Percentiles rank a stretch among this genome's conserved stretches.
Conservation (phyloP, 2,113 vertebrate species). For the Egretta garzetta region DNA sequence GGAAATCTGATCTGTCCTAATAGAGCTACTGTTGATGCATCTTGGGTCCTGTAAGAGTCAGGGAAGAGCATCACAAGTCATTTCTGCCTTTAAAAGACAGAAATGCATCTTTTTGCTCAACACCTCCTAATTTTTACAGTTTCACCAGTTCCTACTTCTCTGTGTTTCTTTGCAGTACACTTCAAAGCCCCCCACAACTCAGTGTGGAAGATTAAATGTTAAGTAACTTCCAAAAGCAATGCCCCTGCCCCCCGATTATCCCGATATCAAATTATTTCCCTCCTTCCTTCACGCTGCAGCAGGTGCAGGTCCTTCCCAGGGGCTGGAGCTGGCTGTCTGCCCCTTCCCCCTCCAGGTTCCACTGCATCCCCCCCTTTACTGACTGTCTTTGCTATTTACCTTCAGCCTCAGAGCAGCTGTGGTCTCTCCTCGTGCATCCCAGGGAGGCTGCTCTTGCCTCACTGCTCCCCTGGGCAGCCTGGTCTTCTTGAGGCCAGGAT, state of each 20-base stretch:
- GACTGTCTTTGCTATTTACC: not conserved
- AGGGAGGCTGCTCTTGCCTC: not conserved
- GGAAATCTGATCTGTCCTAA: not conserved
- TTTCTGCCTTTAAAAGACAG: not conserved
- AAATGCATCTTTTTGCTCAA: not conserved
- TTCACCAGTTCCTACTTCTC: not conserved
- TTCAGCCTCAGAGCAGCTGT: not conserved
- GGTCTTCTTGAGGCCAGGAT: not conserved
- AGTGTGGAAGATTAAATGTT: not conserved
- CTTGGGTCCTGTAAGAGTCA: not conserved
- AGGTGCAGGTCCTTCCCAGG: not conserved
- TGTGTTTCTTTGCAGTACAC: not conserved
- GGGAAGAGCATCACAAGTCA: not conserved
- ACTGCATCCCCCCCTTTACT: not conserved
- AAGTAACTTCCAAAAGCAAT: not conserved
- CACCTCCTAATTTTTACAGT: not conserved
- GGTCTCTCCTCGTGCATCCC: not conserved
- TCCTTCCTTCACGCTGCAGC: not conserved
- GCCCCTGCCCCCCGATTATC: not conserved
- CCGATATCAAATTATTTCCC: not conserved
- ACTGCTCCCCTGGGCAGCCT: accelerated
- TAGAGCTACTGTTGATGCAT: not conserved
- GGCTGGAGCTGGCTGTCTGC: not conserved
- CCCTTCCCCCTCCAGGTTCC: not conserved
- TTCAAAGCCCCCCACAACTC: not conserved